Base-by-base conservation (phyloP, 2,797 vertebrate species). In the Lemur catta region DNA sequence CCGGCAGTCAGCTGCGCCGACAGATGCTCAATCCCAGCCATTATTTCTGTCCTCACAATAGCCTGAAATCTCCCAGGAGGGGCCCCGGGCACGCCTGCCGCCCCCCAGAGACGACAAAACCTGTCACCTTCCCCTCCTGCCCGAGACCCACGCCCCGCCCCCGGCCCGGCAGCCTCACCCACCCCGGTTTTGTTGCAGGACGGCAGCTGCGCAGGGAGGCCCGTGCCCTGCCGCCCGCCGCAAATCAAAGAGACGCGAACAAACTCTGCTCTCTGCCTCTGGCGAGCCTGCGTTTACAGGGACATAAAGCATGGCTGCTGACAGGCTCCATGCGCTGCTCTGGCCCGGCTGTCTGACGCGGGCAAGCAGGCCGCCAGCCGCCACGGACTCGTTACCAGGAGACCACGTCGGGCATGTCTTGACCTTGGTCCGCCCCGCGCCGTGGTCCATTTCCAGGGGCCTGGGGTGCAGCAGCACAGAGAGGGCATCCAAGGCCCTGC, bases 201-300 rank as follows among this genome's bases (percentile, higher is more conserved):
- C 15, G n/a, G 48, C 94, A 95, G 94, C 86, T 75, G 61, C 57
- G 55, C 9, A 2, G 13, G 88, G 50, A 72, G 41, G 52, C 22
- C 78, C 11, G 0, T 14, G 9, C 33, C 41, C 63, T 0, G 0
- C 38, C 6, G 0, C 61, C 35, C 3, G 0, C 1, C 2, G n/a
- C 88, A 41, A 84, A 85, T 7, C 22, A 30, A n/a, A 61, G 57
- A 33, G 3, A 33, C 46, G 35, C 0, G 0, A 35, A 9, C 84
- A 38, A 26, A 50, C 76, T 41, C 74, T n/a, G 41, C 61, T 38
- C 28, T 33, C 26, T 2, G 43, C 86, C 78, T 20, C 35, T 0
- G 41, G 93, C 3, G 0, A 1, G 11, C 55, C 87, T 13, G 22
- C 2, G 59, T 55, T 61, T 35, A 43, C 0, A 0, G 63, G 17